Evolutionary conservation across 1,140 invertebrate genomes (phyloP).

Genomic region (Drosophila hydei): DNA sequence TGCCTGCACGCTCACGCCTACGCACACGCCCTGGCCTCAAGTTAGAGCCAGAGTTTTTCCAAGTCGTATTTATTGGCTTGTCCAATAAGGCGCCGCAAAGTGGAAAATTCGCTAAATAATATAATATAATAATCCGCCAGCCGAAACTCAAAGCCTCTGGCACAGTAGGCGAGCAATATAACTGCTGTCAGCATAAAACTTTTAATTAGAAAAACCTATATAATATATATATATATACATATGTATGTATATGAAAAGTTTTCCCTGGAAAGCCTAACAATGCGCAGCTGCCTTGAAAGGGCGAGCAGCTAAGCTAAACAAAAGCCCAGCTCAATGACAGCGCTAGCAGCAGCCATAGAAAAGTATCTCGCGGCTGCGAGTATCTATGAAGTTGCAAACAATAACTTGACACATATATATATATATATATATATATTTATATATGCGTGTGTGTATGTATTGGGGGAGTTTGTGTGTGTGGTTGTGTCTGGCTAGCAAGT

Average conservation of each 20-base stretch:
- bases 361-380: conserved; percentile 32
- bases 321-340: conserved; percentile 49
- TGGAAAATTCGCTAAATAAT: conserved; percentile 47
- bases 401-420: conserved; percentile 50
- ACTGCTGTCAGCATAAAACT: conserved; percentile 51
- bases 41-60: conserved; percentile 16
- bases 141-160: conserved; percentile 4
- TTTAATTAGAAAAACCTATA: conserved; percentile 56
- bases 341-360: conserved; percentile 39
- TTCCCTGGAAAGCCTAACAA: conserved; percentile 41
- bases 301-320: conserved; percentile 33
- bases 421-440: no score
- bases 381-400: conserved; percentile 51
- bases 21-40: not conserved
- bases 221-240: not conserved
- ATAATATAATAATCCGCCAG: conserved; percentile 42
- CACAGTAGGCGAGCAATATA: conserved; percentile 42
- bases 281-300: conserved; percentile 32
- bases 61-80: conserved; percentile 23
- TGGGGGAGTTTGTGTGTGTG: not conserved
- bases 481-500: conserved; percentile 4
- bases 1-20: not conserved
- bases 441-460: not conserved
- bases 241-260: conserved; percentile 32
- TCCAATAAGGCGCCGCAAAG: conserved; percentile 36